A percentile compares a stretch with the other conserved stretches of the same genome.
These are phyloP conservation scores for Trissolcus japonicus DNA, from an alignment of 2,888 invertebrate genomes.

Conservation along the genomic window DNA sequence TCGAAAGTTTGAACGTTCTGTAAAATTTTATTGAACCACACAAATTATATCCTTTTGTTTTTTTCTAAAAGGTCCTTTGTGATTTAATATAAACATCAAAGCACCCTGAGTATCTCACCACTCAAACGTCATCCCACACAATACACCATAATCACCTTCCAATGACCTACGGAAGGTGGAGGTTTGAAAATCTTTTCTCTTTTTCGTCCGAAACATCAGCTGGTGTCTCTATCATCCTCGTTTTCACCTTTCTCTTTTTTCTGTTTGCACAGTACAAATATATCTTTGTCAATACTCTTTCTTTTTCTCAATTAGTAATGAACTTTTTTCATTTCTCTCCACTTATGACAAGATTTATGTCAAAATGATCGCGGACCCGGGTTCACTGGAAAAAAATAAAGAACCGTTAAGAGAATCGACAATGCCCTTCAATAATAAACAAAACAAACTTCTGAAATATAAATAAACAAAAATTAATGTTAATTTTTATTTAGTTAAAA, in stretches of 20 bases:
- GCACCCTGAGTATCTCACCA: neutral
- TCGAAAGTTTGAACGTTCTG: too few species aligned
- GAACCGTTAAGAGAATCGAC: too few species aligned
- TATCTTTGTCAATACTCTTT: neutral
- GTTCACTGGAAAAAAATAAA: too few species aligned
- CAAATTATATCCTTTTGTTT: neutral
- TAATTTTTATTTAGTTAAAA: too few species aligned
- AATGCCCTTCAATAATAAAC: too few species aligned
- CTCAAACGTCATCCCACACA: neutral
- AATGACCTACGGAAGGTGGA: neutral
- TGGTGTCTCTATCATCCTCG: neutral
- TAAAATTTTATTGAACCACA: too few species aligned
- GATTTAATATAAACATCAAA: neutral
- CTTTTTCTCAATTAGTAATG: neutral
- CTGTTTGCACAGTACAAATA: neutral
- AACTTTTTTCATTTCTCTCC: too few species aligned
- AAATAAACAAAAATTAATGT: too few species aligned
- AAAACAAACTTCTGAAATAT: too few species aligned
- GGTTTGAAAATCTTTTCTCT: neutral
- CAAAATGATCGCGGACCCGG: too few species aligned
- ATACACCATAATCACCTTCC: neutral
- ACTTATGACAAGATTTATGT: too few species aligned
- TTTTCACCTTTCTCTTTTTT: slow-evolving; percentile 4
- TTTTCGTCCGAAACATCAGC: neutral
- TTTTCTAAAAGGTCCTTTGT: neutral